These are phyloP conservation scores for Butorides virescens DNA, from an alignment of 2,113 vertebrate genomes.

Conservation along the genomic window DNA sequence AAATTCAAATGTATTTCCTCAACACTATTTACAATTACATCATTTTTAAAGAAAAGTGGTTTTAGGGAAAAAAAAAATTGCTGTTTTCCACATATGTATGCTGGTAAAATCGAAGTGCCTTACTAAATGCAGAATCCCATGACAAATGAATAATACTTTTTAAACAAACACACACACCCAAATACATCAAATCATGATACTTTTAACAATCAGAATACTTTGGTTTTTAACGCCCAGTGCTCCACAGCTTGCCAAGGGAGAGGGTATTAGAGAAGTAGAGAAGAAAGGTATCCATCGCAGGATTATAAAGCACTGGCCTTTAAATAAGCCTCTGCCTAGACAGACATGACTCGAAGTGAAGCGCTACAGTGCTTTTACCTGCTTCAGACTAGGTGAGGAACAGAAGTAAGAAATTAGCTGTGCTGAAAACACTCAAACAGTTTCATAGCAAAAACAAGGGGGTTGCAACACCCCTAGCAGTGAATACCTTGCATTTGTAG, in stretches of 20 bases:
- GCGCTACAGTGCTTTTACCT: background rate
- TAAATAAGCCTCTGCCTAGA: background rate
- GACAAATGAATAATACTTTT: background rate
- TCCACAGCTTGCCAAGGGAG: background rate
- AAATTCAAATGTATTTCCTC: background rate
- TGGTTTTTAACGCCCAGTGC: background rate
- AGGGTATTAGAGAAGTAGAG: background rate
- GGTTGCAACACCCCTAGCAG: background rate
- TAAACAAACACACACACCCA: too few relatives aligned
- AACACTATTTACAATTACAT: background rate
- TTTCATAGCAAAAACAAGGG: background rate
- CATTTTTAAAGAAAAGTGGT: background rate
- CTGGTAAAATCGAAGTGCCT: background rate
- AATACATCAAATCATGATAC: background rate
- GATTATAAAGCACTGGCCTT: background rate
- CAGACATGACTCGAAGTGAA: background rate
- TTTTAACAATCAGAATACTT: background rate
- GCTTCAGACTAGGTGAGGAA: background rate
- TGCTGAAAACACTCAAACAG: background rate
- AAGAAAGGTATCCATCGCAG: background rate
- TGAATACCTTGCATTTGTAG: background rate
- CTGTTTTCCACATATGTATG: background rate
- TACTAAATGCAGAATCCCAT: background rate
- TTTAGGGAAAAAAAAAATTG: background rate
- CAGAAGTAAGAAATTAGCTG: background rate